Evolutionary conservation across 2,888 invertebrate species (phyloP).

Genomic region (Pyralis farinalis): DNA sequence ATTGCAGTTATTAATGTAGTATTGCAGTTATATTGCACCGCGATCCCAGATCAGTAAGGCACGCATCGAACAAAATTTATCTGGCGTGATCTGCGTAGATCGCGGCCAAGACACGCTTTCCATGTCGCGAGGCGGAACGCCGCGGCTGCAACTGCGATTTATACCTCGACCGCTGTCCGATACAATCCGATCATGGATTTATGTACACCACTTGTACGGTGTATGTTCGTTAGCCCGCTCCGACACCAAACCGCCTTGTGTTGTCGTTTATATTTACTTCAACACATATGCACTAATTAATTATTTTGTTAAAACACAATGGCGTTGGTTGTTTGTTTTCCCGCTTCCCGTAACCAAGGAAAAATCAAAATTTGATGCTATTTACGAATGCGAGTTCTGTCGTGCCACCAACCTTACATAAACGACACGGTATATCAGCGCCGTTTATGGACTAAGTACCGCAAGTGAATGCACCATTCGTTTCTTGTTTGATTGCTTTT

Average conservation of each 20-base stretch:
- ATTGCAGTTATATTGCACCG: constrained; percentile 41
- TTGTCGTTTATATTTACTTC: background rate
- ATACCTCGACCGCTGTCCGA: constrained; percentile 41
- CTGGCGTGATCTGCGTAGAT: constrained; percentile 50
- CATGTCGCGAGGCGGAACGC: constrained; percentile 62
- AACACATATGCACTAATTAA: too few relatives aligned
- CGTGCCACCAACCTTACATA: too few relatives aligned
- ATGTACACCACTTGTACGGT: constrained; percentile 26
- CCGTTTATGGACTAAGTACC: too few relatives aligned
- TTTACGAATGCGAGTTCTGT: too few relatives aligned
- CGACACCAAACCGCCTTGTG: background rate
- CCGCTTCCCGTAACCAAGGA: too few relatives aligned
- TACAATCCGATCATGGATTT: constrained; percentile 45
- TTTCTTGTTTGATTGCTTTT: too few relatives aligned
- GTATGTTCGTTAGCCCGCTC: constrained; percentile 25
- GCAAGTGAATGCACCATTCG: too few relatives aligned
- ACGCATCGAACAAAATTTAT: constrained; percentile 46
- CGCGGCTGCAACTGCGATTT: constrained; percentile 38
- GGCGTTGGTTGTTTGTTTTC: too few relatives aligned
- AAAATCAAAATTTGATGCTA: too few relatives aligned
- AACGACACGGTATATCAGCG: too few relatives aligned
- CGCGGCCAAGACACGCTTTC: constrained; percentile 60
- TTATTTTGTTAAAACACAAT: too few relatives aligned
- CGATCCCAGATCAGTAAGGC: constrained; percentile 31
- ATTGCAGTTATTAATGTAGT: constrained; percentile 18